A percentile compares a stretch with the other conserved stretches of the same genome.
Evolutionary conservation across 2,797 vertebrate genomes (phyloP).

Genomic region (Acropternis orthonyx): DNA sequence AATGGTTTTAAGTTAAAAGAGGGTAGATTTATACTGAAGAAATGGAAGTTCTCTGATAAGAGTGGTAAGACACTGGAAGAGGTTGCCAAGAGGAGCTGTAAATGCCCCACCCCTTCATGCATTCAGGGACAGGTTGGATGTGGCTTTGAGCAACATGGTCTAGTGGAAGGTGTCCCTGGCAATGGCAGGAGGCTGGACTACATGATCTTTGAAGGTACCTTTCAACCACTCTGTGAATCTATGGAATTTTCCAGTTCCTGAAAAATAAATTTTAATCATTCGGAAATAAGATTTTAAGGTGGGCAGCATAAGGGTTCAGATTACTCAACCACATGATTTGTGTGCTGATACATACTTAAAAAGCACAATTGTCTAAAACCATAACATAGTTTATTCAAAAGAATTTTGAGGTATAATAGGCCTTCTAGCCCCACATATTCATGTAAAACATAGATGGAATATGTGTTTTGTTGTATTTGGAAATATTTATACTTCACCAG

Average conservation of each 20-base stretch:
- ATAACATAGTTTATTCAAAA: neutral
- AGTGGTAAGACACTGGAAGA: neutral
- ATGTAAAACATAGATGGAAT: neutral
- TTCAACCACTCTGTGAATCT: neutral
- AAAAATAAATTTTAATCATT: neutral
- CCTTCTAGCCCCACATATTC: neutral
- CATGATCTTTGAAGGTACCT: neutral
- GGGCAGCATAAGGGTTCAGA: neutral
- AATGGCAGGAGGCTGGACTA: neutral
- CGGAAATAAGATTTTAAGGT: neutral
- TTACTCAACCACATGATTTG: neutral
- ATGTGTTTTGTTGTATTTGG: neutral
- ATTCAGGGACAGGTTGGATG: neutral
- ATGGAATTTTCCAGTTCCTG: neutral
- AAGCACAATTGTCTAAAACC: neutral
- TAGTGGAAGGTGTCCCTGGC: neutral
- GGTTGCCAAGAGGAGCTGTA: too few species aligned
- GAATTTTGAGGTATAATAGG: neutral
- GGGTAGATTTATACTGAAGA: neutral
- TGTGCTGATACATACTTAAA: neutral
- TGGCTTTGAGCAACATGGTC: neutral
- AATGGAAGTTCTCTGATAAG: neutral
- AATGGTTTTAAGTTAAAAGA: neutral
- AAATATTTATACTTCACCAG: neutral
- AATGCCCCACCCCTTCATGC: too few species aligned